Conservation (phyloP, 2,797 vertebrate genomes). For the Sebastes iracundus region DNA sequence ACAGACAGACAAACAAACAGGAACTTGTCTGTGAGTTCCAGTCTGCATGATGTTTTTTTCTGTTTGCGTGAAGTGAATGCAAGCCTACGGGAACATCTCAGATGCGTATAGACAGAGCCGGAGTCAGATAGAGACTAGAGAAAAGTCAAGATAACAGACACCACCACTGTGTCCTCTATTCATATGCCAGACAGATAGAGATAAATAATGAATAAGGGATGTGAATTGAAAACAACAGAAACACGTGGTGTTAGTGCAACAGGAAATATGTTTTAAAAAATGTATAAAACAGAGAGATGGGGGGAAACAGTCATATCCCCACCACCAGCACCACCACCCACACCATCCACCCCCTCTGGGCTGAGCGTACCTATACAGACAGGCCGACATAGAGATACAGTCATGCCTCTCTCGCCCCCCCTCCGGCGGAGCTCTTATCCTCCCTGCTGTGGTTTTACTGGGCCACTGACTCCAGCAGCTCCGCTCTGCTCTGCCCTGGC, state of each 20-base stretch:
- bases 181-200: slow-evolving; percentile 17
- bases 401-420: slow-evolving; percentile 49
- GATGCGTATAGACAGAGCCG: neutral
- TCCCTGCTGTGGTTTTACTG: slow-evolving; percentile 76
- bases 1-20: neutral
- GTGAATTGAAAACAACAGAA: slow-evolving; percentile 7
- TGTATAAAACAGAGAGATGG: neutral
- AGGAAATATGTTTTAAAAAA: neutral
- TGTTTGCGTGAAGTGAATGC: neutral
- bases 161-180: slow-evolving; percentile 1
- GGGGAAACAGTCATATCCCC: neutral
- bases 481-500: slow-evolving; percentile 43
- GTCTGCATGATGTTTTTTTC: slow-evolving; percentile 12
- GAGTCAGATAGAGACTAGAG: slow-evolving; percentile 8
- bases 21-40: neutral
- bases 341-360: slow-evolving; percentile 20
- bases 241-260: neutral
- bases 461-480: slow-evolving; percentile 72
- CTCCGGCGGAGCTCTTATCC: slow-evolving; percentile 57
- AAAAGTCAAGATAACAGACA: slow-evolving; percentile 11
- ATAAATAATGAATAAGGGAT: slow-evolving; percentile 35
- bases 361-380: slow-evolving; percentile 31
- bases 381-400: slow-evolving; percentile 42
- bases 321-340: neutral
- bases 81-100: slow-evolving; percentile 5